These are phyloP conservation scores for Ophion slaviceki DNA, from an alignment of 2,888 invertebrate genomes.

Conservation along the genomic window DNA sequence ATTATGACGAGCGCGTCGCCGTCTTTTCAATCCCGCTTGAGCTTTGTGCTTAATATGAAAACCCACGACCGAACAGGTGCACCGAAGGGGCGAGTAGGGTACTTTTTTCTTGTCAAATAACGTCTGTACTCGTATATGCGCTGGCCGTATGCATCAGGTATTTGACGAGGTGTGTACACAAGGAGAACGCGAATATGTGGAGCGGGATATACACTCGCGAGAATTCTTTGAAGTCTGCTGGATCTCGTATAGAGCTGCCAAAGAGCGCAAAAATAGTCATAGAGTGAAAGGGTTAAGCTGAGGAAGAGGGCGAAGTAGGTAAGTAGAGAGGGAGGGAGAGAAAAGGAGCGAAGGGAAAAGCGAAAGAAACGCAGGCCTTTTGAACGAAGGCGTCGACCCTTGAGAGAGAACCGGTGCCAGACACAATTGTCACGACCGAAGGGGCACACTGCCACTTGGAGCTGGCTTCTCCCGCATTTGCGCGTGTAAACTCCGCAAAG, in stretches of 20 bases:
- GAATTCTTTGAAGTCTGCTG: constrained; percentile 78
- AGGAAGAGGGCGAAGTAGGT: constrained; percentile 45
- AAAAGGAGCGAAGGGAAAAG: constrained; percentile 48
- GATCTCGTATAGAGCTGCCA: constrained; percentile 14
- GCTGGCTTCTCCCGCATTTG: constrained; percentile 61
- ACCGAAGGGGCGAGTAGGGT: too few relatives aligned
- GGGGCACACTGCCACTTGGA: constrained; percentile 66
- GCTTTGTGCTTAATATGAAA: too few relatives aligned
- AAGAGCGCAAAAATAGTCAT: constrained; percentile 58
- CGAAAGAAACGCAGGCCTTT: constrained; percentile 72
- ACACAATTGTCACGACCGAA: constrained; percentile 80
- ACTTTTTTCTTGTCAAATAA: background rate
- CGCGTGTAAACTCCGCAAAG: constrained; percentile 19
- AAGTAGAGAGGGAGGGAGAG: constrained; percentile 54
- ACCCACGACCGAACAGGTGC: too few relatives aligned
- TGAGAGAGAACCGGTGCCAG: constrained; percentile 76
- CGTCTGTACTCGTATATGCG: background rate
- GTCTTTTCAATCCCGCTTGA: too few relatives aligned
- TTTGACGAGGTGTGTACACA: background rate
- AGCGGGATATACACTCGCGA: constrained; percentile 51
- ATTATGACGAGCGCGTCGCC: too few relatives aligned
- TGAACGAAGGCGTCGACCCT: constrained; percentile 80
- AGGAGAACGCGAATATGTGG: constrained; percentile 13
- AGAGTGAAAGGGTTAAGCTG: constrained; percentile 51
- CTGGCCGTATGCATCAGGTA: constrained; percentile 49